These are phyloP conservation scores for Nasonia longicornis DNA, from an alignment of 1,140 invertebrate genomes.

Conservation along the genomic window DNA sequence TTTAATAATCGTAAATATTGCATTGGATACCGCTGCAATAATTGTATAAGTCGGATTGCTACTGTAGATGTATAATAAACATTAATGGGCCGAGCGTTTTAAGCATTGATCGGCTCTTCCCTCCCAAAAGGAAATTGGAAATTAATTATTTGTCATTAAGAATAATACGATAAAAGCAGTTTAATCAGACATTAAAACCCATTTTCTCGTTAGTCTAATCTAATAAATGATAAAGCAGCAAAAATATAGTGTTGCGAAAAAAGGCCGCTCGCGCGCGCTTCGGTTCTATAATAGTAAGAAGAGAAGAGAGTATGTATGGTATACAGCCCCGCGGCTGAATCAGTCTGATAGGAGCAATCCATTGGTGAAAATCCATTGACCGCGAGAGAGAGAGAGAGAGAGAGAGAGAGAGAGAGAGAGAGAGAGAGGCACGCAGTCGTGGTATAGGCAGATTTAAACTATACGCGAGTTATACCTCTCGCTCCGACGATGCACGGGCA, in stretches of 20 bases:
- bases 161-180: slow-evolving; percentile 22
- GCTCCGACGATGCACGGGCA: not conserved
- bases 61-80: not conserved
- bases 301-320: not conserved
- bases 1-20: not conserved
- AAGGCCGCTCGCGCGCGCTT: not conserved
- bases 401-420: too few relatives aligned
- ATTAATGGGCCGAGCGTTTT: not conserved
- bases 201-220: slow-evolving; percentile 22
- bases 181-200: slow-evolving; percentile 11
- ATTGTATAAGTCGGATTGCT: not conserved
- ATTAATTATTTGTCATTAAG: slow-evolving; percentile 9
- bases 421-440: too few relatives aligned
- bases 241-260: not conserved
- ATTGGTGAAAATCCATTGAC: slow-evolving; percentile 40
- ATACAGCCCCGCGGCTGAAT: not conserved
- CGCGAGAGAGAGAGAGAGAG: too few relatives aligned
- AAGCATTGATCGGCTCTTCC: not conserved
- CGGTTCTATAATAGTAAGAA: not conserved
- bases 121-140: slow-evolving; percentile 3
- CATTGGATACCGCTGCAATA: not conserved
- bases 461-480: not conserved
- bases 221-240: not conserved
- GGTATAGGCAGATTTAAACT: not conserved
- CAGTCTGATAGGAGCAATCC: not conserved